phyloP scores from a whole-genome alignment of 2,113 vertebrate species.

The Nibea albiflora region DNA sequence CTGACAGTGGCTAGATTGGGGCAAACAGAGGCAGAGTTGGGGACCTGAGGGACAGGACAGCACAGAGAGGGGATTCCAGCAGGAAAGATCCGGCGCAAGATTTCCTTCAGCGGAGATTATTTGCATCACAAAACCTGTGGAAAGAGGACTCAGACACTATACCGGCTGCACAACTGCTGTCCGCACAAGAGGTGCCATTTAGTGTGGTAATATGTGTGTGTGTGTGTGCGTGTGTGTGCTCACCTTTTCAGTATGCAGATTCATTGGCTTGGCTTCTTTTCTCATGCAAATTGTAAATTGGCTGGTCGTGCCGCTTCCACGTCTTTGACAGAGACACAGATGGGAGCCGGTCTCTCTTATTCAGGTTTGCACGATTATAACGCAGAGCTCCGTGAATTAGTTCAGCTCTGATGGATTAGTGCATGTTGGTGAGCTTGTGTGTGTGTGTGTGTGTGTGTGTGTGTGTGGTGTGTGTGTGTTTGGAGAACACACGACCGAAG shows the following conservation, averaged over 20 bases:
- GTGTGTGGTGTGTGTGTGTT: conserved; percentile 13
- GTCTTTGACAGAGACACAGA: conserved; percentile 54
- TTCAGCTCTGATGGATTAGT: conserved; percentile 53
- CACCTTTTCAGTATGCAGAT: conserved; percentile 73
- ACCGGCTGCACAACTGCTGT: conserved; percentile 54
- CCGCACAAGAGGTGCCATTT: conserved; percentile 75
- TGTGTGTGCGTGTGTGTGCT: conserved; percentile 37
- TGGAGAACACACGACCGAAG: conserved; percentile 7
- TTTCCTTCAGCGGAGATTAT: conserved; percentile 65
- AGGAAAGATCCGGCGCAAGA: conserved; percentile 44
- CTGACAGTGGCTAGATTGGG: conserved; percentile 44
- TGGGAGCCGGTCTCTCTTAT: conserved; percentile 48
- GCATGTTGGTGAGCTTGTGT: conserved; percentile 6
- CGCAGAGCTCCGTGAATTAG: conserved; percentile 44
- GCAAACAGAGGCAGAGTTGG: conserved; percentile 58
- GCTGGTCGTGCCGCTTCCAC: conserved; percentile 38
- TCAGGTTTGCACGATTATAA: conserved; percentile 55
- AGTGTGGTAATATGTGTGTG: conserved; percentile 43
- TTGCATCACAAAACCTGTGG: conserved; percentile 73
- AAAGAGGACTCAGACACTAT: conserved; percentile 51
- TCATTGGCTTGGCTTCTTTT: conserved; percentile 52
- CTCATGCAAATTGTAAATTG: conserved; percentile 69
- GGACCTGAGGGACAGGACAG: conserved; percentile 61
- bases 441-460: too few relatives aligned
- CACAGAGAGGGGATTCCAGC: conserved; percentile 11